These are phyloP conservation scores for Luperina nickerlii DNA, from an alignment of 2,888 invertebrate genomes.

Conservation along the genomic window DNA sequence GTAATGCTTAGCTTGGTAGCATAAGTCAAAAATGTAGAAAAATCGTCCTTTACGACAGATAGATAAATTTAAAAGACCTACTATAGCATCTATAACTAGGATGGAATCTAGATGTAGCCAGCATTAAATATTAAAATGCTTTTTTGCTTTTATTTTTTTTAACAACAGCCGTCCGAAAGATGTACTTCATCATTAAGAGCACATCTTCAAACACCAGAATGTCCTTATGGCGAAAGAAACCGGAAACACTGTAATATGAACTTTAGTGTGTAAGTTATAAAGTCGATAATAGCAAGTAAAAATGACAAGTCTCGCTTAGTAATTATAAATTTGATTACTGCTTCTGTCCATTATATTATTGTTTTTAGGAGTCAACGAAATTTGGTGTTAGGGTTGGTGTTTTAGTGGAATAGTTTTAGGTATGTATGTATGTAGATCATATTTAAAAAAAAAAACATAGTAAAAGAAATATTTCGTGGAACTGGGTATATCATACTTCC, in stretches of 20 bases:
- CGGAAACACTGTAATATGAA: constrained; percentile 45
- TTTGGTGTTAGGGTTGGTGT: constrained; percentile 56
- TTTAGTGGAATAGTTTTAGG: constrained; percentile 37
- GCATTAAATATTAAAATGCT: not conserved
- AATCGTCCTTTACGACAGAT: constrained; percentile 1
- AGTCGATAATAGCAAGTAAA: constrained; percentile 29
- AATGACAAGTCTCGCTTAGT: constrained; percentile 32
- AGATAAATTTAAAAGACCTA: not conserved
- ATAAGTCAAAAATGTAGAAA: constrained; percentile 17
- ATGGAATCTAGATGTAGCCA: not conserved
- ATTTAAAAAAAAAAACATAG: not conserved
- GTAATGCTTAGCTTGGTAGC: constrained; percentile 46
- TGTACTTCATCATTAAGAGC: not conserved
- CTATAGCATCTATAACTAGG: not conserved
- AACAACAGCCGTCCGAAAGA: constrained; percentile 25
- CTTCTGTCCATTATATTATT: constrained; percentile 48
- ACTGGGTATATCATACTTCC: not conserved
- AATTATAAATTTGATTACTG: constrained; percentile 22
- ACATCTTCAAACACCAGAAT: constrained; percentile 7
- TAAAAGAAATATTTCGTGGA: not conserved
- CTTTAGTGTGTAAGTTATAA: constrained; percentile 28
- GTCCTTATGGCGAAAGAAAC: constrained; percentile 19
- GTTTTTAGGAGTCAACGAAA: constrained; percentile 39
- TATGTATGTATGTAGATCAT: constrained; percentile 16
- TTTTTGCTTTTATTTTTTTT: constrained; percentile 19